These are phyloP conservation scores for Lepidochrysops patricia DNA, from an alignment of 2,888 invertebrate species.

Conservation along the genomic window DNA sequence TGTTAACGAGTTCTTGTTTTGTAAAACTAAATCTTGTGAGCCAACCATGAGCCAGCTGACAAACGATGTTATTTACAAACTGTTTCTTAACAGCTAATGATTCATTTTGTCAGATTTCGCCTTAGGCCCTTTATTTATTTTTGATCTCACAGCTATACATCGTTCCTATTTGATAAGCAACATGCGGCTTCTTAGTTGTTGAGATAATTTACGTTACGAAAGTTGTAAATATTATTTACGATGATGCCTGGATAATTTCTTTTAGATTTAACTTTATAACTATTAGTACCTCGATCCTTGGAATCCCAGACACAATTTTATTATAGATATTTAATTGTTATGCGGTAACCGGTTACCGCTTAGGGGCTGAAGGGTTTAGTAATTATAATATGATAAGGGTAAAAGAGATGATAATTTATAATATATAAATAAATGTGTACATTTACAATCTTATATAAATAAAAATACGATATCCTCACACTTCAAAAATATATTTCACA, in stretches of 20 bases:
- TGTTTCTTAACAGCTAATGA: conserved; percentile 52
- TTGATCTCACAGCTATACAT: conserved; percentile 19
- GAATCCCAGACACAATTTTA: no score
- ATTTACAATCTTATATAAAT: not conserved
- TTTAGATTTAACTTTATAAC: no score
- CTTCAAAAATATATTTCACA: no score
- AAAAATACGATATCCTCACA: no score
- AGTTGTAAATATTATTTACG: not conserved
- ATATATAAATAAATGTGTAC: not conserved
- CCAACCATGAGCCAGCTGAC: conserved; percentile 32
- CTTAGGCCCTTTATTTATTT: conserved; percentile 24
- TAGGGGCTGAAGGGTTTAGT: no score
- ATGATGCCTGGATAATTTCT: no score
- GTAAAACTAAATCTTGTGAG: conserved; percentile 29
- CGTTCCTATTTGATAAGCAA: not conserved
- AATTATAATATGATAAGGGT: no score
- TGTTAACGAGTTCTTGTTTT: conserved; percentile 15
- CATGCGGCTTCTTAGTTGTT: not conserved
- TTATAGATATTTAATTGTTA: no score
- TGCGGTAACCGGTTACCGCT: no score
- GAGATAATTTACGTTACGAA: not conserved
- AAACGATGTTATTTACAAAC: conserved; percentile 46
- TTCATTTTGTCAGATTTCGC: conserved; percentile 53
- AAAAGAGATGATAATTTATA: no score
- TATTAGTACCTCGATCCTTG: no score